Base-by-base conservation (phyloP, 2,797 vertebrate genomes). In the Pagetopsis macropterus region DNA sequence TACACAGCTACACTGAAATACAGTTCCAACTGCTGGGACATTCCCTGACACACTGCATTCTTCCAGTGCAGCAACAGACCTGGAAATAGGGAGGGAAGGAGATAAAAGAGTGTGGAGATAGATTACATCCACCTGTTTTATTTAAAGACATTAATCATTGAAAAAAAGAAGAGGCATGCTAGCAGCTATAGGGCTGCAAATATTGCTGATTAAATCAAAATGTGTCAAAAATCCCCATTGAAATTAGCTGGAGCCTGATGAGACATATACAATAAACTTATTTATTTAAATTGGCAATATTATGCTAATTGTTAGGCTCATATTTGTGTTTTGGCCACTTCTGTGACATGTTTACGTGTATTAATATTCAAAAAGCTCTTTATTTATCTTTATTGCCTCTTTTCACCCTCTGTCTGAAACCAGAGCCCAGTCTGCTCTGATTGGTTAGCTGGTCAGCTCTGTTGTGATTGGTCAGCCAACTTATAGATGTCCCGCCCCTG, bases 1-100 rank as follows among this genome's bases (percentile, higher is more conserved):
- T 70, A 27, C 76, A 66, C 41, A 58, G 21, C 61, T 19, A 44
- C 46, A 60, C 40, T 77, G 60, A 75, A 70, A 75, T 65, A 77
- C 15, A 52, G 52, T 58, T 45, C 56, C 13, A 65, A 43, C 57
- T 62, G 19, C 79, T 44, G 57, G 70, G 73, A 73, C 67, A 70
- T 83, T 79, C 81, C 62, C 71, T 56, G 58, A 65, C 77, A 74
- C 43, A 65, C 55, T 41, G 48, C 83, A 79, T 84, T 81, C 72
- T 62, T 87, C 27, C 54, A 31, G 19, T 50, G 6, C 56, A 60
- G 65, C 51, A 70, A 16, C 46, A 72, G 57, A 58, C 57, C 19
- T 15, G 0, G 56, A 6, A 71, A 54, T 5, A 6, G 27, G 44
- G 23, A 44, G 23, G 16, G 46, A 62, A 58, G 40, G 17, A 59